Evolutionary conservation across 2,888 invertebrate genomes (phyloP), one percentile per base, ranked within the genome.

Genomic region (Rutpela maculata): DNA sequence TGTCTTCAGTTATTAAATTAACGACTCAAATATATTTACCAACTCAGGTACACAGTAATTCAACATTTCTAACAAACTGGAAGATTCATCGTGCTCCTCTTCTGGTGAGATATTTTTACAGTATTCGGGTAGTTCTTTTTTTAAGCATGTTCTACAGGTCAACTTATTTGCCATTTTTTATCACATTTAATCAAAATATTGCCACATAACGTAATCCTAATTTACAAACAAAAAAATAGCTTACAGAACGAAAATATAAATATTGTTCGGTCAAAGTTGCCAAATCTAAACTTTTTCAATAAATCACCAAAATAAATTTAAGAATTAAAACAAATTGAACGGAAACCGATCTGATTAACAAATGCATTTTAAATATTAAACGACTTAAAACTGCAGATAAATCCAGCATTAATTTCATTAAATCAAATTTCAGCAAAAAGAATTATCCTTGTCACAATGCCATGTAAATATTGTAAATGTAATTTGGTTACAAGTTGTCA

Each of bases 11-110:
- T 9, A 17, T 35, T 18, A 19, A n/a, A 17, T 3, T 15, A 50
- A 35, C 12, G 7, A 35, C 2, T 9, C 7, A 35, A 35, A 35
- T 9, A 7, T 59, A 31, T 65, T 11, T 81, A 81, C 80, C 71
- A 78, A 12, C 66, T 81, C 80, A 22, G 80, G 80, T 55, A 81
- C 71, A 74, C 79, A 81, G 19, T 71, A 77, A 62, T 62, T 81
- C 17, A 81, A 50, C 74, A 79, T 79, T 50, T 76, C 68, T 15
- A 79, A 59, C 38, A 80, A 60, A 38, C 35, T 55, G 12, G 38
- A 69, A 31, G 43, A 55, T 57, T 73, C 57, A 9, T 74, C 77
- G 38, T 74, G 69, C 59, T 65, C 77, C 50, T 63, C 66, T n/a
- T 35, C 17, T 18, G 76, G 73, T 11, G 73, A 73, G 10, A 77